A percentile compares a stretch with the other conserved stretches of the same genome.
Evolutionary conservation across 1,140 invertebrate species (phyloP).

Genomic region (Pseudomyrmex pallidus): DNA sequence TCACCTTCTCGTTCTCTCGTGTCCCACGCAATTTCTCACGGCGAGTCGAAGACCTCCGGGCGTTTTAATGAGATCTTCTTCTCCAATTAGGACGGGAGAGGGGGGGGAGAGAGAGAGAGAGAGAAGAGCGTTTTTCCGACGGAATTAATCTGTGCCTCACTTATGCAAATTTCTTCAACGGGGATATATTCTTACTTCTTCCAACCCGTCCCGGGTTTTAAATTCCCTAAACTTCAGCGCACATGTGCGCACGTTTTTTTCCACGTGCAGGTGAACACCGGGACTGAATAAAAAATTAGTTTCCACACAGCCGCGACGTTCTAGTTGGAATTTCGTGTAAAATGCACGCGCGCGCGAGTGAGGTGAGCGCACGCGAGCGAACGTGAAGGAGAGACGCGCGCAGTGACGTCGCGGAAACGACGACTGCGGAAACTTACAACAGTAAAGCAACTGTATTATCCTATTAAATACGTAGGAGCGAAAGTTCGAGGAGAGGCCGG

Average conservation of each 20-base stretch:
- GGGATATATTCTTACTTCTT: background rate
- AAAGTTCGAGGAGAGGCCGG: conserved; percentile 17
- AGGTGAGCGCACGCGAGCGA: background rate
- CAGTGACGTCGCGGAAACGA: background rate
- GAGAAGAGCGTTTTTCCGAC: background rate
- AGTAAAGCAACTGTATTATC: conserved; percentile 25
- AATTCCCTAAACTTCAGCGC: background rate
- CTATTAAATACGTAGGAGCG: conserved; percentile 45
- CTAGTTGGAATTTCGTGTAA: background rate
- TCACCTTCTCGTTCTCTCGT: background rate
- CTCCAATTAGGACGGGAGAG: background rate
- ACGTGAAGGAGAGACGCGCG: background rate
- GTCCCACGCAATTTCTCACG: conserved; percentile 14
- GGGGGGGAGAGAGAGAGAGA: background rate
- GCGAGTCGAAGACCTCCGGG: background rate
- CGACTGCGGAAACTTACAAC: conserved; percentile 9
- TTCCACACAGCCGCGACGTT: background rate
- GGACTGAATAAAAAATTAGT: too few species aligned
- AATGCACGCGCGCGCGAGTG: background rate
- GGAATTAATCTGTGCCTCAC: background rate
- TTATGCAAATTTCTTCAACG: background rate
- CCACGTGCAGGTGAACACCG: too few species aligned
- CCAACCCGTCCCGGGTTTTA: background rate
- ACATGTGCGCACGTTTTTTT: too few species aligned
- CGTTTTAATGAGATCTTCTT: conserved; percentile 26